Conservation (phyloP, 2,113 vertebrate genomes). For the Neodontobutis hainanensis region DNA sequence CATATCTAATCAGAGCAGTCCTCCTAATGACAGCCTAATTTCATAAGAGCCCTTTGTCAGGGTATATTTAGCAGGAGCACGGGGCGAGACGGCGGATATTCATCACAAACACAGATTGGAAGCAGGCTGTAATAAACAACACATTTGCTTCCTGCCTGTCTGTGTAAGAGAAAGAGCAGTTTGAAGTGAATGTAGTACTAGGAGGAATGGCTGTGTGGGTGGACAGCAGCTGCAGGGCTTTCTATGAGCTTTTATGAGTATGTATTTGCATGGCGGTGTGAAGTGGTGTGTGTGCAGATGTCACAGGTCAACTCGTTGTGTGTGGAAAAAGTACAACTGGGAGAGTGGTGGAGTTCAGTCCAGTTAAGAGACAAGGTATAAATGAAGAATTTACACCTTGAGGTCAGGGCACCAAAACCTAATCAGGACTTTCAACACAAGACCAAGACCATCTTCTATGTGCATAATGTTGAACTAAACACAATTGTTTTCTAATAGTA, state of each 20-base stretch:
- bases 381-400: constrained; percentile 77
- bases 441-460: neutral
- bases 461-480: too few relatives aligned
- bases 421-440: constrained; percentile 32
- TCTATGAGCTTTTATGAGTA: constrained; percentile 27
- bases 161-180: constrained; percentile 49
- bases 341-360: constrained; percentile 51
- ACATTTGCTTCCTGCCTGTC: constrained; percentile 71
- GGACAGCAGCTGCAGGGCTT: constrained; percentile 60
- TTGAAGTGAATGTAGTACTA: constrained; percentile 46
- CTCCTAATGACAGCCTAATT: constrained; percentile 67
- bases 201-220: constrained; percentile 49
- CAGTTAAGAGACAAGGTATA: constrained; percentile 68
- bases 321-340: constrained; percentile 33
- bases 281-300: constrained; percentile 17
- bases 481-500: neutral
- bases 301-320: constrained; percentile 8
- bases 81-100: constrained; percentile 54
- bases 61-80: constrained; percentile 59
- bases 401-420: constrained; percentile 60
- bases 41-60: constrained; percentile 68
- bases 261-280: constrained; percentile 12
- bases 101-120: constrained; percentile 66
- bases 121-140: constrained; percentile 68
- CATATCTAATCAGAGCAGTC: constrained; percentile 59